Evolutionary conservation across 2,888 invertebrate species (phyloP), one percentile per base, ranked within the genome.

Genomic region (Autographa gamma): DNA sequence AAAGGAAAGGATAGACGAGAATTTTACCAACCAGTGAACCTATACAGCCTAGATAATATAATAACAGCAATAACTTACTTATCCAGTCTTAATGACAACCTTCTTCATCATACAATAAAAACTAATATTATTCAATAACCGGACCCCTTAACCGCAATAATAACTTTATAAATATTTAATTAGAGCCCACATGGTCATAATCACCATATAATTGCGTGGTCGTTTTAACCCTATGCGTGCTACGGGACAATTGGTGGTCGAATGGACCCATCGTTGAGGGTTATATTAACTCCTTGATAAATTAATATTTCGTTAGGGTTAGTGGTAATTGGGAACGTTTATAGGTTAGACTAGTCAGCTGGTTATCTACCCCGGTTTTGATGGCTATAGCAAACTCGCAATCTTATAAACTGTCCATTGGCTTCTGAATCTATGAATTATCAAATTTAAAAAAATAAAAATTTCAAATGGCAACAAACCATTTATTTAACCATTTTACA

Each of bases 161-260:
- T 74, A 69, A 77, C 34, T 72, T 69, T 77, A 74, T 72, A 74
- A 82, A 66, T 73, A 71, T 74, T 76, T 73, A 73, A 76, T 79
- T 64, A 64, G 58, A 67, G 69, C 83, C 83, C 83, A 74, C 78
- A 83, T 83, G 71, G 43, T 72, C 58, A 73, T 71, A 69, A 81
- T 63, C 69, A 74, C 76, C 73, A 32, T 75, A 71, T 83, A 72
- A 83, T 77, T 78, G 77, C 60, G 34, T 43, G 76, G 71, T 74
- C 65, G 71, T 70, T 71, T 71, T 34, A 31, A 68, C 71, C 73
- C 81, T 32, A 34, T 74, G 72, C 76, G 80, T 83, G 82, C 68
- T 71, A 68, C 65, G 38, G 54, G 69, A 63, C 80, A 69, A 78
- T 76, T 76, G 64, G 60, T 79, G 70, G 73, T 71, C 71, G 65